Percentiles rank a stretch among this genome's conserved stretches.
These are phyloP conservation scores for Sarcophaga subvicina DNA, from an alignment of 2,888 invertebrate species.

Conservation along the genomic window DNA sequence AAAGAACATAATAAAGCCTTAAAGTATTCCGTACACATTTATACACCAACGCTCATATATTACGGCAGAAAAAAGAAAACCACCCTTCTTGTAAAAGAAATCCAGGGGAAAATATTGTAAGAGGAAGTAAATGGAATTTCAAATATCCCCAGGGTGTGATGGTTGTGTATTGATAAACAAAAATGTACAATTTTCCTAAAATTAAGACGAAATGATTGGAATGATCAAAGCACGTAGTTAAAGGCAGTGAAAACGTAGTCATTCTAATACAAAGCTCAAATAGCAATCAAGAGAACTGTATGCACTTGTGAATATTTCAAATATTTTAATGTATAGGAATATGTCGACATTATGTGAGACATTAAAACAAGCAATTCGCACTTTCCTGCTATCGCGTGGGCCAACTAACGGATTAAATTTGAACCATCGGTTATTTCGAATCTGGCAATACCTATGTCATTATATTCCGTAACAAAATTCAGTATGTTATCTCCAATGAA, in stretches of 20 bases:
- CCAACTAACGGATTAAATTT: too few species aligned
- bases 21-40: conserved; percentile 6
- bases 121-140: conserved; percentile 39
- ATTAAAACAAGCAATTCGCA: too few species aligned
- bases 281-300: conserved; percentile 16
- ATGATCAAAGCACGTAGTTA: neutral
- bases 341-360: too few species aligned
- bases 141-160: conserved; percentile 34
- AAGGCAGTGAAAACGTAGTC: neutral
- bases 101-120: neutral
- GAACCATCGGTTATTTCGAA: too few species aligned
- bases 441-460: too few species aligned
- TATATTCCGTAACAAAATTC: too few species aligned
- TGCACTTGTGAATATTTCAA: conserved; percentile 47
- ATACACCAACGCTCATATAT: neutral
- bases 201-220: conserved; percentile 3
- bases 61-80: conserved; percentile 16
- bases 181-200: conserved; percentile 40
- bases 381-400: too few species aligned
- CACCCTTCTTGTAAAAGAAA: conserved; percentile 40
- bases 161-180: conserved; percentile 22
- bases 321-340: neutral
- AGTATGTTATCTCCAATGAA: too few species aligned
- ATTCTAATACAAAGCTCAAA: neutral
- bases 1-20: conserved; percentile 53